phyloP scores from a whole-genome alignment of 2,797 vertebrate genomes.

The Zenarchopterus dispar region DNA sequence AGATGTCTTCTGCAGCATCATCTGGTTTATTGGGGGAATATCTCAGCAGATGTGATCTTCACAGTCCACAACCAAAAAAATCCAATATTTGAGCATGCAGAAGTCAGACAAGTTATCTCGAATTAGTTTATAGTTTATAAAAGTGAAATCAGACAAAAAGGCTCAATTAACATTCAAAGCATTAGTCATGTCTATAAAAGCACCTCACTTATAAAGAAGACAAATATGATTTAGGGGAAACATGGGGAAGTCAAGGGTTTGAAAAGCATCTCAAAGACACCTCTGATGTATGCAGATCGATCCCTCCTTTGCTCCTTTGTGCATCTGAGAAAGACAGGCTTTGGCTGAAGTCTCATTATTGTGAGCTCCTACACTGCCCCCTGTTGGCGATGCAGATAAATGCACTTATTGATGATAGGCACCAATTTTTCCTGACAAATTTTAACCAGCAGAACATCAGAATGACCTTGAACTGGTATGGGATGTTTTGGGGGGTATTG shows the following conservation, averaged over 20 bases:
- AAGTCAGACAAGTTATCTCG: no score
- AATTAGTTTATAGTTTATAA: no score
- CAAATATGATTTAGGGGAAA: conserved; percentile 4
- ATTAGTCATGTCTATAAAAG: no score
- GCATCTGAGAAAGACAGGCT: conserved; percentile 33
- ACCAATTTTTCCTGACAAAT: conserved; percentile 17
- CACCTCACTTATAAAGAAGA: neutral
- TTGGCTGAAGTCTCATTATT: conserved; percentile 23
- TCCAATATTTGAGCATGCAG: no score
- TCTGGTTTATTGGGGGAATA: no score
- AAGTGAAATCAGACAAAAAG: no score
- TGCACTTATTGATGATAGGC: conserved; percentile 24
- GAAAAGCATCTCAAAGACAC: conserved; percentile 47
- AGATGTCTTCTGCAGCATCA: no score
- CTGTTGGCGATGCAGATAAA: conserved; percentile 59
- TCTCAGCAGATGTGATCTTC: no score
- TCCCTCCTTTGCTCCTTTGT: conserved; percentile 47
- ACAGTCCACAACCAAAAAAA: no score
- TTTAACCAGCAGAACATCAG: conserved; percentile 17
- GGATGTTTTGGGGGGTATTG: conserved; percentile 24
- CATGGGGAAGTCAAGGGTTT: conserved; percentile 14
- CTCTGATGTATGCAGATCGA: conserved; percentile 56
- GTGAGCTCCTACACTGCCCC: conserved; percentile 78
- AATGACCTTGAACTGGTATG: conserved; percentile 25
- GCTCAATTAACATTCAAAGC: no score